Evolutionary conservation across 2,113 vertebrate species (phyloP).

Genomic region (Cromileptes altivelis): DNA sequence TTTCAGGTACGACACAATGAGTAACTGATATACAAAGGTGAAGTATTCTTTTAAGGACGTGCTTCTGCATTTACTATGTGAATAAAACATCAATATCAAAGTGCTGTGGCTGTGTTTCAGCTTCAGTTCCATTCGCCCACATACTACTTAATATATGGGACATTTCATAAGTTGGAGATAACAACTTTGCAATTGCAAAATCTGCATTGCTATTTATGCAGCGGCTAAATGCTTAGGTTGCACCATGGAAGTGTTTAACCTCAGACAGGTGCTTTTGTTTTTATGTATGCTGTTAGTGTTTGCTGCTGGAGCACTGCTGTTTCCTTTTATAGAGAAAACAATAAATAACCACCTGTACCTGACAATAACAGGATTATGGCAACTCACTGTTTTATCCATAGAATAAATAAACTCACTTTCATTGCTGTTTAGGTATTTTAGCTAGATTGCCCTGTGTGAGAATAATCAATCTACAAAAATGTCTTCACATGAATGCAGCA

Average conservation of each 20-base stretch:
- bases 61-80: conserved; percentile 7
- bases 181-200: not conserved
- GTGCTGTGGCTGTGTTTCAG: conserved; percentile 2
- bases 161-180: not conserved
- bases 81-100: not conserved
- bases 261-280: not conserved
- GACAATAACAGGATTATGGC: not conserved
- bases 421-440: not conserved
- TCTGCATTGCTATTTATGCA: conserved; percentile 13
- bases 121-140: not conserved
- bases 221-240: not conserved
- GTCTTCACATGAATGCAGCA: not conserved
- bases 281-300: not conserved
- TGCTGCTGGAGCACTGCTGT: not conserved
- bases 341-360: not conserved
- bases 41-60: not conserved
- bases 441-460: not conserved
- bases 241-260: not conserved
- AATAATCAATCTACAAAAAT: not conserved
- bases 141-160: not conserved
- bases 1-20: too few relatives aligned
- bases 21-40: too few relatives aligned
- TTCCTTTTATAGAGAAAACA: conserved; percentile 14
- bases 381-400: not conserved
- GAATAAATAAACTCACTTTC: not conserved